phyloP scores from a whole-genome alignment of 2,113 vertebrate genomes.

The Gadus chalcogrammus region DNA sequence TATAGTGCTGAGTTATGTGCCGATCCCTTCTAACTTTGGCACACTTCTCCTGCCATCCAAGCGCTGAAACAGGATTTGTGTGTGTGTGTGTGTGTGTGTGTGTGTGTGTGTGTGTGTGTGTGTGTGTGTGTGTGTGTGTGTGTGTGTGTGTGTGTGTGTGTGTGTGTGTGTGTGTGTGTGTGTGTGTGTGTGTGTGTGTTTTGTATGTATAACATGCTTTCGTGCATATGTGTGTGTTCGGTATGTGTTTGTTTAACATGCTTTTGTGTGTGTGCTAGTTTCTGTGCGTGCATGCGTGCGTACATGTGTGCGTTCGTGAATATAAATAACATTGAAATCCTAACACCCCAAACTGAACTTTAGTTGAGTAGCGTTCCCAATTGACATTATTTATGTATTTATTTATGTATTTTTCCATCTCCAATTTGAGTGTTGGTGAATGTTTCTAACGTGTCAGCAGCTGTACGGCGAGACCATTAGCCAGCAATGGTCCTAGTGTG shows the following conservation, averaged over 20 bases:
- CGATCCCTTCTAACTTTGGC: too few species aligned
- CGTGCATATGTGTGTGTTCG: too few species aligned
- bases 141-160: too few species aligned
- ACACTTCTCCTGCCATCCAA: too few species aligned
- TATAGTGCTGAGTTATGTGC: not conserved
- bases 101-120: not conserved
- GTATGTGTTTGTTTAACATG: not conserved
- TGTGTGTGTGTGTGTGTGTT: too few species aligned
- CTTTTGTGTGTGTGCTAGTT: not conserved
- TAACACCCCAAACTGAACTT: too few species aligned
- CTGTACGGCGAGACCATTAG: constrained; percentile 59
- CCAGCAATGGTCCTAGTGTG: constrained; percentile 42
- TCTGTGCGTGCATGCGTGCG: too few species aligned
- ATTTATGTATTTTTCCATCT: not conserved
- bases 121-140: too few species aligned
- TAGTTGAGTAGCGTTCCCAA: not conserved
- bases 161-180: too few species aligned
- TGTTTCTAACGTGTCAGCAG: constrained; percentile 50
- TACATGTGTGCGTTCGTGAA: not conserved
- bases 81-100: not conserved
- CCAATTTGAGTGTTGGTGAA: constrained; percentile 55
- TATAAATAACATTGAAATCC: too few species aligned
- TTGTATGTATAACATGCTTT: not conserved
- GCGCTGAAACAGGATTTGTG: too few species aligned
- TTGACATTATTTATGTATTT: not conserved